Evolutionary conservation across 2,113 vertebrate species (phyloP).

Genomic region (Alces alces): DNA sequence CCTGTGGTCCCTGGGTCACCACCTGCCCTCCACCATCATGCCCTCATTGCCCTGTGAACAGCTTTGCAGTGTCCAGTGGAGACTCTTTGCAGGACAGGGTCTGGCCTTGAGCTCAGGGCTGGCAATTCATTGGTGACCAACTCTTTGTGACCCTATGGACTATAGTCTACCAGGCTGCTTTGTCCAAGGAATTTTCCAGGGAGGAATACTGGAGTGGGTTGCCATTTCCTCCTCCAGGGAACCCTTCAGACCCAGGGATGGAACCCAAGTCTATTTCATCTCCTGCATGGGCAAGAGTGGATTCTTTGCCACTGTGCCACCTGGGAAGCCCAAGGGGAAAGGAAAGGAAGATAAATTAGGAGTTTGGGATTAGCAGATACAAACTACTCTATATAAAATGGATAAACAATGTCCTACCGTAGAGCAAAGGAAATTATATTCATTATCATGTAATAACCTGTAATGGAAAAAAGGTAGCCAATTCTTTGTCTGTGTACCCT

Average conservation of each 20-base stretch:
- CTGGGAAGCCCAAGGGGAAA: background rate
- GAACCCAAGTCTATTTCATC: background rate
- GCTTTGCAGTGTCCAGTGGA: background rate
- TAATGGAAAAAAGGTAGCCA: background rate
- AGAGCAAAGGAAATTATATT: background rate
- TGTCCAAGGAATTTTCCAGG: background rate
- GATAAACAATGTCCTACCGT: background rate
- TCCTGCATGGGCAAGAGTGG: background rate
- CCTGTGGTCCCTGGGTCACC: background rate
- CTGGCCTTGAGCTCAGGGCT: accelerated
- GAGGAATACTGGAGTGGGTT: background rate
- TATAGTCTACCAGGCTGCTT: background rate
- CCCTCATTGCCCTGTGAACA: background rate
- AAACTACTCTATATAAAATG: background rate
- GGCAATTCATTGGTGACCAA: background rate
- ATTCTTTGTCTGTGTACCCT: background rate
- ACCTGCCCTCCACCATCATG: background rate
- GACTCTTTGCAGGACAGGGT: background rate
- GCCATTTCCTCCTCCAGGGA: background rate
- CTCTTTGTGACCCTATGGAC: background rate
- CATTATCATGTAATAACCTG: background rate
- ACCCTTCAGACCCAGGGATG: background rate
- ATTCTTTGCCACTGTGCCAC: background rate
- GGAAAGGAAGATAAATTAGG: background rate
- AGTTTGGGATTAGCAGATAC: background rate